Percentiles rank a stretch among this genome's conserved stretches.
Conservation (phyloP, 1,140 invertebrate species). For the Himalopsyche phryganea region DNA sequence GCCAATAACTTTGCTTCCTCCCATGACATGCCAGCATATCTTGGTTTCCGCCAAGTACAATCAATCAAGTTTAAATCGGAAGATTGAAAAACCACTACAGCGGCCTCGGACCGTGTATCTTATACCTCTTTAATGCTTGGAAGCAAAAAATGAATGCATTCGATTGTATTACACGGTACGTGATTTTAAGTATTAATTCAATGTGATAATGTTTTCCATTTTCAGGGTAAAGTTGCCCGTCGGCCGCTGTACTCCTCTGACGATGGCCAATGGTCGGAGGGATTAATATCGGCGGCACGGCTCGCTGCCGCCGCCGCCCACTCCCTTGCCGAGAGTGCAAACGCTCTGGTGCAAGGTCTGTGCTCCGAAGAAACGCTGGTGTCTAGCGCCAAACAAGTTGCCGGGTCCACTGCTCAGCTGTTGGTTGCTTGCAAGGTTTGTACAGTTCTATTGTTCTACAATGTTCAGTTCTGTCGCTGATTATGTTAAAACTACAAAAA, state of each 20-base stretch:
- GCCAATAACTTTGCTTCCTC: no score
- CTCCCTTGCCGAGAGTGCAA: slow-evolving; percentile 94
- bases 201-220: slow-evolving; percentile 10
- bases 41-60: no score
- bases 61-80: no score
- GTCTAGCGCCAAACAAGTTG: slow-evolving; percentile 95
- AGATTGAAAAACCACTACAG: no score
- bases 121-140: no score
- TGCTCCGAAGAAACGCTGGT: slow-evolving; percentile 94
- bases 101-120: no score
- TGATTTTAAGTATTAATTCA: no score
- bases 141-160: no score
- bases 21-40: no score
- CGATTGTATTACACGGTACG: no score
- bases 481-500: no score
- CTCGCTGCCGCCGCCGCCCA: slow-evolving; percentile 96
- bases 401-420: slow-evolving; percentile 93
- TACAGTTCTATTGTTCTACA: no score
- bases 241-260: slow-evolving; percentile 79
- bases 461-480: not conserved
- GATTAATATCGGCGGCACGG: slow-evolving; percentile 91
- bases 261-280: slow-evolving; percentile 98
- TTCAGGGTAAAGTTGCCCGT: slow-evolving; percentile 70
- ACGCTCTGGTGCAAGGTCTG: slow-evolving; percentile 92
- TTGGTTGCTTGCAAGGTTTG: slow-evolving; percentile 92